phyloP scores from a whole-genome alignment of 2,888 invertebrate genomes.

The Eucera pruinosa region DNA sequence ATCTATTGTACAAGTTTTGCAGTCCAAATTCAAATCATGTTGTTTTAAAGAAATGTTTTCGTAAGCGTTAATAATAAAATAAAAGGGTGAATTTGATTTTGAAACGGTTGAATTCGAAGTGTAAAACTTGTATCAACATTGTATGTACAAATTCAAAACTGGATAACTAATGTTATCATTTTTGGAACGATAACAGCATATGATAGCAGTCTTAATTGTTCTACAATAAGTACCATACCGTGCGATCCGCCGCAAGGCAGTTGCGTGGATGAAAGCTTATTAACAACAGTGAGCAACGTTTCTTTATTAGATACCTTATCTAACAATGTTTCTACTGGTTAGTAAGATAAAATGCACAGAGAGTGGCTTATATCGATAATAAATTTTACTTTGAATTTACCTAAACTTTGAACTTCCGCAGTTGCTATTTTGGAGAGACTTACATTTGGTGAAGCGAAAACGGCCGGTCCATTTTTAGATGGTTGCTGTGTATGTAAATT shows the following conservation, averaged over 20 bases:
- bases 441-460: conserved; percentile 88
- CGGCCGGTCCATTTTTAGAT: conserved; percentile 93
- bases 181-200: conserved; percentile 62
- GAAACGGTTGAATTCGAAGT: no score
- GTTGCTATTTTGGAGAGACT: conserved; percentile 77
- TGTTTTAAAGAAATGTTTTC: no score
- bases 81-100: no score
- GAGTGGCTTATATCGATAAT: neutral
- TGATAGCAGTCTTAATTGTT: conserved; percentile 84
- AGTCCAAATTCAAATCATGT: no score
- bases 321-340: conserved; percentile 34
- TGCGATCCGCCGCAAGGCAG: conserved; percentile 63
- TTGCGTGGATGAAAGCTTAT: conserved; percentile 76
- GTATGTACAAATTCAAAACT: neutral
- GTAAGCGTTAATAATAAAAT: no score
- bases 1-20: no score
- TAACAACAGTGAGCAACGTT: conserved; percentile 63
- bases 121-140: no score
- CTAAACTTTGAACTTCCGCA: conserved; percentile 31
- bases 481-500: conserved; percentile 91
- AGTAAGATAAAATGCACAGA: conserved; percentile 15
- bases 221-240: conserved; percentile 84
- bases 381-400: conserved; percentile 4
- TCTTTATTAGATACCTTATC: conserved; percentile 8
- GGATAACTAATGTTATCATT: neutral